These are phyloP conservation scores for Macaria liturata DNA, from an alignment of 2,888 invertebrate genomes.

Conservation along the genomic window DNA sequence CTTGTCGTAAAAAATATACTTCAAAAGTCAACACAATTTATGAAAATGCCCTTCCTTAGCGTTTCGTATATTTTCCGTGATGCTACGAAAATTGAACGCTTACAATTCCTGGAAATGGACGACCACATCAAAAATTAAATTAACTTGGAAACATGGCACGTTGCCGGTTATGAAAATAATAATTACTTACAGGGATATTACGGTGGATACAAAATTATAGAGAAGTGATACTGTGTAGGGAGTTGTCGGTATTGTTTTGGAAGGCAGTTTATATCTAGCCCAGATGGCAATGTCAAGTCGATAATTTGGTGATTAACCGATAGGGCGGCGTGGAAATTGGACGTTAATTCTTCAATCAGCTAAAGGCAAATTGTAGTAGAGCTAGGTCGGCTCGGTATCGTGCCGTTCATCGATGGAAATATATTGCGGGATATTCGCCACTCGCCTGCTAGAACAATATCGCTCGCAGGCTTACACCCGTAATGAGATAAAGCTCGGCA, in stretches of 20 bases:
- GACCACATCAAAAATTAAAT: slow-evolving; percentile 34
- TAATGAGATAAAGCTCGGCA: slow-evolving; percentile 41
- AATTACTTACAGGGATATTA: background rate
- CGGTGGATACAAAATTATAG: too few species aligned
- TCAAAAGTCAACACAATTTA: background rate
- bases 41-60: slow-evolving; percentile 5
- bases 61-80: slow-evolving; percentile 16
- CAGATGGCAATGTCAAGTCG: too few species aligned
- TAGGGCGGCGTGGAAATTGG: slow-evolving; percentile 33
- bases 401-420: slow-evolving; percentile 29
- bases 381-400: slow-evolving; percentile 24
- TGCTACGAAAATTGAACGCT: slow-evolving; percentile 19
- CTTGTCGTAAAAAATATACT: too few species aligned
- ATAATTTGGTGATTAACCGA: slow-evolving; percentile 15
- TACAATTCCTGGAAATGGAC: slow-evolving; percentile 27
- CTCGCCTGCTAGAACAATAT: slow-evolving; percentile 16
- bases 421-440: slow-evolving; percentile 26
- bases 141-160: slow-evolving; percentile 23
- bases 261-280: too few species aligned
- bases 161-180: slow-evolving; percentile 12
- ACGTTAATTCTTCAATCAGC: slow-evolving; percentile 37
- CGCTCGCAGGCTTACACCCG: slow-evolving; percentile 19
- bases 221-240: too few species aligned
- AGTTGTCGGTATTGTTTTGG: too few species aligned
- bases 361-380: slow-evolving; percentile 36